A percentile compares a stretch with the other conserved stretches of the same genome.
These are phyloP conservation scores for Oostethus manadensis DNA, from an alignment of 2,113 vertebrate genomes.

Conservation along the genomic window DNA sequence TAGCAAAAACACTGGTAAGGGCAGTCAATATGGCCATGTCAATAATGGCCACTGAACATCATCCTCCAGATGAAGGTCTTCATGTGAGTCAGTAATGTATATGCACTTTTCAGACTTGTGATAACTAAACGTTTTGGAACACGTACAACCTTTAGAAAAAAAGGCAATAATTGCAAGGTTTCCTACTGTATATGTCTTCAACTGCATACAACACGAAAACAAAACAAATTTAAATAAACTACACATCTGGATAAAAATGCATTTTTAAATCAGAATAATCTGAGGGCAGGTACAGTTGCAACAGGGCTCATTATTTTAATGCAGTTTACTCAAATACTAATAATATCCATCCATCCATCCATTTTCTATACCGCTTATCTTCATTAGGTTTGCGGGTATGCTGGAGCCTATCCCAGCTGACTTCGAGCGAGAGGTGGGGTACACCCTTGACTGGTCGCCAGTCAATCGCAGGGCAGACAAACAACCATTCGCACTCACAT, in stretches of 20 bases:
- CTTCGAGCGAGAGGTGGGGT: no score
- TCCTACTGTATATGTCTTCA: neutral
- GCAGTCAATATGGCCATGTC: constrained; percentile 29
- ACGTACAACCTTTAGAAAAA: neutral
- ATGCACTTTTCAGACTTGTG: neutral
- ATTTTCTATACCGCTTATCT: no score
- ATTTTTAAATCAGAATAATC: neutral
- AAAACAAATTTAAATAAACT: neutral
- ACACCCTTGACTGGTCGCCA: no score
- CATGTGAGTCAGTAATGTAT: constrained; percentile 15
- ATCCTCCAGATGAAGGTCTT: constrained; percentile 18
- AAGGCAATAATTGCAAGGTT: neutral
- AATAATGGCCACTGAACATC: constrained; percentile 38
- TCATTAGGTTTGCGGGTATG: no score
- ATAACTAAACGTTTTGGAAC: neutral
- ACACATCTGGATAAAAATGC: neutral
- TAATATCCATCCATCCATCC: no score
- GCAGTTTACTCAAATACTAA: neutral
- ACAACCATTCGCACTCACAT: no score
- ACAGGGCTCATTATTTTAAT: neutral
- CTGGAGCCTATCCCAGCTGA: no score
- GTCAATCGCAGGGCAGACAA: no score
- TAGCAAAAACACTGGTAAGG: constrained; percentile 38
- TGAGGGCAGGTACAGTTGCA: neutral
- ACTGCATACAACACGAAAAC: no score